A percentile compares a stretch with the other conserved stretches of the same genome.
Conservation (phyloP, 2,797 vertebrate species). For the Parauchenoglanis punctatus region DNA sequence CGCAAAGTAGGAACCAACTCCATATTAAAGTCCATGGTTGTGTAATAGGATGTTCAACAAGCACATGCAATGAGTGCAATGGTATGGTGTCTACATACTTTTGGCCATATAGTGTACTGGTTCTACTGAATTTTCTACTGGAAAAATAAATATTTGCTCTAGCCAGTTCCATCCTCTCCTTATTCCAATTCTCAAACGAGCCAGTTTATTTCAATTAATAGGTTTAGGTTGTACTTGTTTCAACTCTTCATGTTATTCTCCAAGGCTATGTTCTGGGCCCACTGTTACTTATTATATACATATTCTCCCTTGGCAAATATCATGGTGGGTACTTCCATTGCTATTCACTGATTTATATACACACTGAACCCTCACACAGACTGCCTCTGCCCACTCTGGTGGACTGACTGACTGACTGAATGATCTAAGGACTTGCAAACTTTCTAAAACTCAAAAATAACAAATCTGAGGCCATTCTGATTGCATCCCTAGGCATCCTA, state of each 20-base stretch:
- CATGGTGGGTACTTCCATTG: not conserved
- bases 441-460: not conserved
- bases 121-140: not conserved
- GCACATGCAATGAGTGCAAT: not conserved
- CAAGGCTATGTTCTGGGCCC: not conserved
- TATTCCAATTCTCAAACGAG: not conserved
- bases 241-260: not conserved
- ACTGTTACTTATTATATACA: conserved; percentile 1
- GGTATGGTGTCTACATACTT: not conserved
- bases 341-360: conserved; percentile 17
- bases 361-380: not conserved
- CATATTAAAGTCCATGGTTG: not conserved
- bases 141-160: not conserved
- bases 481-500: not conserved
- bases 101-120: not conserved
- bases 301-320: not conserved
- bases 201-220: not conserved
- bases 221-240: not conserved
- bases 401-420: not conserved
- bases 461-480: not conserved
- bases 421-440: not conserved
- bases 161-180: not conserved
- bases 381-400: not conserved
- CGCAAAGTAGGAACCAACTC: not conserved
- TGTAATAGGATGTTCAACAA: not conserved